phyloP scores from a whole-genome alignment of 2,113 vertebrate genomes.

The Rutilus rutilus region DNA sequence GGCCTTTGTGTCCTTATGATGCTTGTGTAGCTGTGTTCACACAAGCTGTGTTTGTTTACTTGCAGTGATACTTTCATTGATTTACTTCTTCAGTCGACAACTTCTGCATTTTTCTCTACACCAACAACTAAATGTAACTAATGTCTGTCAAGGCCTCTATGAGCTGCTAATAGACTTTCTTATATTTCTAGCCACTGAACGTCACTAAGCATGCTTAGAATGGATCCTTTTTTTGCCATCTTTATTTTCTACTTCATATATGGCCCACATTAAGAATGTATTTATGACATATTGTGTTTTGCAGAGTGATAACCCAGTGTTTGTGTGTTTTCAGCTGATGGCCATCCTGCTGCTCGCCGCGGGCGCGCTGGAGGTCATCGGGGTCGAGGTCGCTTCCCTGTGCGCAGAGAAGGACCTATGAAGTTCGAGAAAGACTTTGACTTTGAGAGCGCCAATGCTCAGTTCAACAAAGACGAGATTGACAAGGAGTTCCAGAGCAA shows the following conservation, averaged over 20 bases:
- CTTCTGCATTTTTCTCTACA: not conserved
- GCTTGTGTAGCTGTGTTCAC: not conserved
- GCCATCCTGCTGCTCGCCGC: slow-evolving; percentile 50
- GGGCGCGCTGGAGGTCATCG: slow-evolving; percentile 82
- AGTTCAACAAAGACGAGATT: slow-evolving; percentile 98
- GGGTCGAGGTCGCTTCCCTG: slow-evolving; percentile 87
- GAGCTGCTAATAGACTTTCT: too few species aligned
- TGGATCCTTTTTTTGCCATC: not conserved
- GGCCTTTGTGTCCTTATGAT: not conserved
- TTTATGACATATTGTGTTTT: not conserved
- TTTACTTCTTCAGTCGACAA: not conserved
- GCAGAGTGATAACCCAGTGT: not conserved
- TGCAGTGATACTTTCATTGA: too few species aligned
- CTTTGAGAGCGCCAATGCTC: slow-evolving; percentile 97
- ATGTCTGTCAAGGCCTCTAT: not conserved
- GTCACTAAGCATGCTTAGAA: not conserved
- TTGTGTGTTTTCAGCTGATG: slow-evolving; percentile 21
- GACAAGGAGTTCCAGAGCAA: slow-evolving; percentile 98
- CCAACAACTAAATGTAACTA: not conserved
- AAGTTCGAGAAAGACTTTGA: slow-evolving; percentile 99
- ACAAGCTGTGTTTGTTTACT: not conserved
- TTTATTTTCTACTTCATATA: not conserved
- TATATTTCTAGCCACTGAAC: not conserved
- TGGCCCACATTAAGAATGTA: not conserved
- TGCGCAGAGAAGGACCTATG: slow-evolving; percentile 91